Base-by-base conservation (phyloP, 1,140 invertebrate species). In the Drosophila willistoni region DNA sequence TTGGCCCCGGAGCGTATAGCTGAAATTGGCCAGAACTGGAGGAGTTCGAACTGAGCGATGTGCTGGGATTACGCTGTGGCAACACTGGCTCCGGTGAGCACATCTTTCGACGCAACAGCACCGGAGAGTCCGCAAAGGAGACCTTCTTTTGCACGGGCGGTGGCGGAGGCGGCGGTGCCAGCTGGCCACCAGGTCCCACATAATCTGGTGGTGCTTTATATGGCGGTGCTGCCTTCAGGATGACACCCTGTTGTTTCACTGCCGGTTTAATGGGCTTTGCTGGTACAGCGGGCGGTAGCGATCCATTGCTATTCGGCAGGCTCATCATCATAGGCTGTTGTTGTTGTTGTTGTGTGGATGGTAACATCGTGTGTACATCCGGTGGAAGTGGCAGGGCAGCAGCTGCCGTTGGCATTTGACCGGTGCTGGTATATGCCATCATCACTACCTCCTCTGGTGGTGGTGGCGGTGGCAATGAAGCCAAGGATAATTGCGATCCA, bases 401-500 rank as follows among this genome's bases (percentile, higher is more conserved):
- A 5, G 59, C 25, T 1, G 73, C 14, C 3, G 73, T n/a, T 39
- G 36, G 36, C 36, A 39, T 39, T 39, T 39, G 68, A 0, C n/a
- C 74, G 13, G 65, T 62, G 29, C 29, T 29, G 5, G 41, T 76
- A 44, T 74, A 85, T 34, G 59, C 76, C 47, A 86, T 51, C 36
- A 39, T 39, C 10, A 39, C 36, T 14, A 83, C 87, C 7, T 92
- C 93, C 17, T 94, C 94, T 1, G 94, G 95, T 5, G 94, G 94
- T 2, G 94, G 94, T 0, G 95, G 95, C 12, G 96, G 95, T 1
- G 95, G 96, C 2, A 96, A 90, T 3, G 95, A 95, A 33, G 94
- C 93, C 9, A 95, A 77, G 51, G 94, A 95, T 25, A 96, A 90
- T 76, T 94, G 95, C 0, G 95, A 96, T 1, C 95, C 95, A 13